Evolutionary conservation across 2,797 vertebrate species (phyloP), one percentile per base, ranked within the genome.

Genomic region (Tenualosa ilisha): DNA sequence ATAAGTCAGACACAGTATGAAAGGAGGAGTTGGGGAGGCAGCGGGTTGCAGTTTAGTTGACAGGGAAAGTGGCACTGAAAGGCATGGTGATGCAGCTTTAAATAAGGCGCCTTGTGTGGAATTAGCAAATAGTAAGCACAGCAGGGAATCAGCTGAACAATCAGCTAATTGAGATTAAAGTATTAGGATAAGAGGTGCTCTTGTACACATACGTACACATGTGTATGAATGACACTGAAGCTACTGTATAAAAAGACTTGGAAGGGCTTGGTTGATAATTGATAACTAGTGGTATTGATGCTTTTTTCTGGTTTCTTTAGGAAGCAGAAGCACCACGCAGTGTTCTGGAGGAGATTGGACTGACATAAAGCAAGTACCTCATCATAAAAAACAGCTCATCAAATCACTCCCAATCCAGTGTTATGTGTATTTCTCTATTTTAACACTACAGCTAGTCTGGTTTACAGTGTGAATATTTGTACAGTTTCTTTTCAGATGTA

Each of bases 321-420:
- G 98, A 99, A 96, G 98, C 98, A 12, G 98, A 99, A 93, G 98
- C 98, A 86, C 98, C 98, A 88, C 97, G 98, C 92, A 99, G 98
- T 86, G 98, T 99, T 90, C 96, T 99, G 93, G 98, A 99, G 95
- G 98, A 99, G 93, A 99, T 99, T 90, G 98, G 98, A 50, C 96
- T 99, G 95, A 99, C 98, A 98, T 99, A 98, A 95, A 91, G 72
- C 40, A 95, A 91, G 68, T 26, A 54, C 83, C 37, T 20, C 53
- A 43, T 24, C 6, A 6, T 4, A 40, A 72, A 56, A 40, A 72
- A 11, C 65, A 40, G 15, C 65, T 72, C 26, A 40, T 13, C 9
- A 26, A 68, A 13, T 72, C 11, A 17, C 68, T 15, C 26, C 37
- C 81, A 68, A 51, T 81, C 81, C 49, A 86, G 83, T 88, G 68